Base-by-base conservation (phyloP, 2,797 vertebrate genomes). In the Heteromormyrus szaboi region DNA sequence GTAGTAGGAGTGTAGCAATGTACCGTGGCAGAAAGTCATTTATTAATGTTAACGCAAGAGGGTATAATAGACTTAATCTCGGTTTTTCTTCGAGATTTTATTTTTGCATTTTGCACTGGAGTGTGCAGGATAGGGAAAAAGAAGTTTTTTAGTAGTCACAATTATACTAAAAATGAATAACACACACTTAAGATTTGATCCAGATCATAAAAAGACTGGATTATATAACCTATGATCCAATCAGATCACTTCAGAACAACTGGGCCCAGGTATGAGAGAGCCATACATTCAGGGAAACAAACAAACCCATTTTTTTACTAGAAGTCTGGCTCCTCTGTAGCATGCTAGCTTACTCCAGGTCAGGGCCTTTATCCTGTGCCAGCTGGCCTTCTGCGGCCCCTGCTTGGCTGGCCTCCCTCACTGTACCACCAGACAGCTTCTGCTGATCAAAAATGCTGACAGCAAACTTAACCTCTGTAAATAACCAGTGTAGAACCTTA, bases 291-390 rank as follows among this genome's bases (percentile, higher is more conserved):
- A 22, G 76, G 17, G 76, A 22, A 81, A 81, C 41, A 46, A 81
- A 81, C 17, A 81, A 46, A 46, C 8, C 37, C 76, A 81, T 81
- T 81, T 81, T 37, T 44, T 81, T 44, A 79, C 12, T n/a, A 22
- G 41, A 22, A 81, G 41, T n/a, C 41, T 81, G 76, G 76, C 76
- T 46, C 76, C 41, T 46, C 41, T 11, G 41, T 81, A 81, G 68
- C 68, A 76, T 7, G 33, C 33, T 37, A 76, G 29, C 37, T 81
- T 44, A 81, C 76, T 81, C 76, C 76, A 44, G 41, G 41, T 81
- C 76, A 9, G 19, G 76, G 76, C 76, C 76, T 81, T 81, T 22
- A 81, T 81, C 76, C 76, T 81, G 76, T 81, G 76, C 76, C 76
- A 81, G 17, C 76, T 81, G 76, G 76, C 33, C 72, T 19, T 17